Percentiles rank a stretch among this genome's conserved stretches.
phyloP scores from a whole-genome alignment of 1,140 invertebrate species.

The Heliconius himera region DNA sequence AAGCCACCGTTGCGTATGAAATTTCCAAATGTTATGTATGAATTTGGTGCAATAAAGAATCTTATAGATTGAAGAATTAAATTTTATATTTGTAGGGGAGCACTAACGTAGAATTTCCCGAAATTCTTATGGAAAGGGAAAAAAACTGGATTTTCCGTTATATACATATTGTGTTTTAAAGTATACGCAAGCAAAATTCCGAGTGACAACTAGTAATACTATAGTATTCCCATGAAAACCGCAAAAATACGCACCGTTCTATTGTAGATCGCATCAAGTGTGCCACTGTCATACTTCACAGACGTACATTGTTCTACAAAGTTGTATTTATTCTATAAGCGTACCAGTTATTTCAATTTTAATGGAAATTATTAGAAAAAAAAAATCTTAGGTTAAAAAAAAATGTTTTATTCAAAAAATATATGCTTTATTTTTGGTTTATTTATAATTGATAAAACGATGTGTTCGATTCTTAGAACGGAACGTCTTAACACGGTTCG shows the following conservation, averaged over 20 bases:
- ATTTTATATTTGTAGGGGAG: too few relatives aligned
- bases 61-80: too few relatives aligned
- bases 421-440: too few relatives aligned
- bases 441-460: too few relatives aligned
- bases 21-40: too few relatives aligned
- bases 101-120: too few relatives aligned
- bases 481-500: too few relatives aligned
- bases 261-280: constrained; percentile 4
- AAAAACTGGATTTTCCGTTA: too few relatives aligned
- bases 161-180: background rate
- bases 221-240: constrained; percentile 1
- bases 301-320: background rate
- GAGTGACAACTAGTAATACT: background rate
- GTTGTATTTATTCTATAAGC: background rate
- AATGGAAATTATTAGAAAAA: background rate
- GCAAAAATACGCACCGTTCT: background rate
- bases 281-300: constrained; percentile 3
- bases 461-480: too few relatives aligned
- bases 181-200: background rate
- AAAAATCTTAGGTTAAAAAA: background rate
- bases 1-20: too few relatives aligned
- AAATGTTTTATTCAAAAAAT: background rate
- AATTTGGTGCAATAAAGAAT: too few relatives aligned
- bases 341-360: background rate
- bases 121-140: too few relatives aligned